phyloP scores from a whole-genome alignment of 2,113 vertebrate species.

The Leucopternis melanops region DNA sequence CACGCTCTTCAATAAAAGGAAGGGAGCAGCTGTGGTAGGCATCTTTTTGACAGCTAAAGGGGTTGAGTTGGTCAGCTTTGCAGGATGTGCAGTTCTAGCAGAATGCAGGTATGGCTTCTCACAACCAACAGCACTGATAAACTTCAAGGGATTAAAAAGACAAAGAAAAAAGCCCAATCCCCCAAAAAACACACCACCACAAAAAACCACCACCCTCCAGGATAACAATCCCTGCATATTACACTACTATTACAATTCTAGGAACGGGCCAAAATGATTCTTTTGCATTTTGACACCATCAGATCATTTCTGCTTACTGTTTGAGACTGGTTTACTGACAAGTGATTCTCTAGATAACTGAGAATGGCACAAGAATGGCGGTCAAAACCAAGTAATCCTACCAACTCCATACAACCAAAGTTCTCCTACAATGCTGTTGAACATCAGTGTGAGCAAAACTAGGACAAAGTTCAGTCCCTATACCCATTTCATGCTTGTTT shows the following conservation, averaged over 20 bases:
- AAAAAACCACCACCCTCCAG: not conserved
- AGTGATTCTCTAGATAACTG: not conserved
- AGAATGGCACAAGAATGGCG: not conserved
- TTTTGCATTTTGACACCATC: not conserved
- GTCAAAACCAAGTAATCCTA: not conserved
- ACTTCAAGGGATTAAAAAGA: not conserved
- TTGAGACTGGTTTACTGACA: not conserved
- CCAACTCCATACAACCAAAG: not conserved
- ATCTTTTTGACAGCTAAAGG: not conserved
- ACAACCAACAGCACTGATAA: not conserved
- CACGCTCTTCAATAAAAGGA: not conserved
- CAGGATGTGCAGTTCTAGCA: not conserved
- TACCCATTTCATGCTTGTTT: not conserved
- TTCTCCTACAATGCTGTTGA: not conserved
- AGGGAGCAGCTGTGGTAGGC: not conserved
- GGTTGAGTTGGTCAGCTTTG: not conserved
- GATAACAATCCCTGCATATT: not conserved
- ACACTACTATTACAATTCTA: not conserved
- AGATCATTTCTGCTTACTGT: not conserved
- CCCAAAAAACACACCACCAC: too few relatives aligned
- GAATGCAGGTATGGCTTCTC: not conserved
- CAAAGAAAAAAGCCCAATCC: not conserved
- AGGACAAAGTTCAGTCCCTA: not conserved
- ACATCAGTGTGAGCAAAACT: not conserved
- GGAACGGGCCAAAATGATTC: not conserved